Conservation (phyloP, 2,797 vertebrate species). For the Octomys mimax region DNA sequence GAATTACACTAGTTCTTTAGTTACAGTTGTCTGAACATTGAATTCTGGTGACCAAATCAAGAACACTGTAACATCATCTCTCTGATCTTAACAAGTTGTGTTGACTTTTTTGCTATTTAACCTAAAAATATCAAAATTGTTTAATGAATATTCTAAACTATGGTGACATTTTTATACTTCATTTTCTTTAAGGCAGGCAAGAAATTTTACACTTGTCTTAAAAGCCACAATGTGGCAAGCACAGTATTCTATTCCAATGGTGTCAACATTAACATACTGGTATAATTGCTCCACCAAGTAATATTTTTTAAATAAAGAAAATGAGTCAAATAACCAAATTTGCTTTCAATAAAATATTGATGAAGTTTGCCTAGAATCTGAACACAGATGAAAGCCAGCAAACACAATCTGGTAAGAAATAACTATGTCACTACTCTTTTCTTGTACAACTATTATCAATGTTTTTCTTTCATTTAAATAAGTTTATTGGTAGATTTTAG, state of each 20-base stretch:
- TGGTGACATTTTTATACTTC: slow-evolving; percentile 30
- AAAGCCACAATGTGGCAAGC: slow-evolving; percentile 38
- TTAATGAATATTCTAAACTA: background rate
- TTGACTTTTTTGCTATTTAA: background rate
- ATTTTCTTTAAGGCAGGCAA: slow-evolving; percentile 29
- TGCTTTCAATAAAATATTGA: background rate
- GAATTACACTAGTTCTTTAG: background rate
- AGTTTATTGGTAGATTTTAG: background rate
- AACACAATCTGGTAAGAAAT: slow-evolving; percentile 52
- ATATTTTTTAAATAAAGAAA: slow-evolving; percentile 41
- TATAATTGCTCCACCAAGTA: slow-evolving; percentile 53
- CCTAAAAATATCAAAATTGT: slow-evolving; percentile 18
- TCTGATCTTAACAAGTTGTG: background rate
- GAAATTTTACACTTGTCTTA: slow-evolving; percentile 32
- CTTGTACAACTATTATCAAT: background rate
- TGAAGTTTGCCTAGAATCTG: background rate
- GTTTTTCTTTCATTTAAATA: background rate
- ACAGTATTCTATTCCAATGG: background rate
- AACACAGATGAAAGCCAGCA: background rate
- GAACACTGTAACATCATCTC: background rate
- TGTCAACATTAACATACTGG: slow-evolving; percentile 44
- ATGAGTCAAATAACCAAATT: slow-evolving; percentile 51
- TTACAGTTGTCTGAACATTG: background rate
- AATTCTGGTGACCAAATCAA: slow-evolving; percentile 12
- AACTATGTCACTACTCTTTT: background rate